Base-by-base conservation (phyloP, 2,888 invertebrate species). In the Selenia dentaria region DNA sequence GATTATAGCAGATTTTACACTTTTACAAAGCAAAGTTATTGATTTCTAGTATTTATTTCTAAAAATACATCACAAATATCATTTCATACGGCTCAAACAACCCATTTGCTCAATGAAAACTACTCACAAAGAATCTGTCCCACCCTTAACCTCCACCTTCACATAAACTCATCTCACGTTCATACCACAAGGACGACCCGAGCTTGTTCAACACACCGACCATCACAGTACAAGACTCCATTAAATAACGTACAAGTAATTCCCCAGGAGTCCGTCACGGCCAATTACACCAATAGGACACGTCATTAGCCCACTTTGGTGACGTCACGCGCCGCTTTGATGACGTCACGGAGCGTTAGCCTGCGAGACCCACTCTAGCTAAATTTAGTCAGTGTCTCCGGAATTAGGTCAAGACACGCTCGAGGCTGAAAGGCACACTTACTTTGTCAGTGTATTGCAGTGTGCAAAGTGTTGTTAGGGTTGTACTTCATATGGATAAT, bases 301-400 rank as follows among this genome's bases (percentile, higher is more conserved):
- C 69, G 68, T 75, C 75, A 73, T 76, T 74, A 76, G 67, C 59
- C 51, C 44, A 65, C 79, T 78, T 76, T 75, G 79, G 77, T 76
- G 78, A 77, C 79, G 82, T 79, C 80, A 79, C 71, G 74, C 62
- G 26, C 20, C 22, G 13, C 79, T 77, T 74, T 76, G 79, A 74
- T 76, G 77, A 76, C 79, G 82, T 79, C 80, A 79, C 72, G 75
- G 61, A 68, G 40, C 67, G 76, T 80, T 81, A 77, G 60, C 64
- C 62, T 43, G 59, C 58, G 14, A 24, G 34, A 46, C 29, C 41
- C 54, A 62, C 65, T 70, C 54, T 64, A 56, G 51, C 43, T 65
- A 61, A 62, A 67, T 67, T 67, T 65, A 59, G 63, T 57, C 36
- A 52, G 48, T 37, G 40, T 55, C 43, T 45, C 41, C n/a, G 48